These are phyloP conservation scores for Gastrophysa polygoni DNA, from an alignment of 2,888 invertebrate species.

Conservation along the genomic window DNA sequence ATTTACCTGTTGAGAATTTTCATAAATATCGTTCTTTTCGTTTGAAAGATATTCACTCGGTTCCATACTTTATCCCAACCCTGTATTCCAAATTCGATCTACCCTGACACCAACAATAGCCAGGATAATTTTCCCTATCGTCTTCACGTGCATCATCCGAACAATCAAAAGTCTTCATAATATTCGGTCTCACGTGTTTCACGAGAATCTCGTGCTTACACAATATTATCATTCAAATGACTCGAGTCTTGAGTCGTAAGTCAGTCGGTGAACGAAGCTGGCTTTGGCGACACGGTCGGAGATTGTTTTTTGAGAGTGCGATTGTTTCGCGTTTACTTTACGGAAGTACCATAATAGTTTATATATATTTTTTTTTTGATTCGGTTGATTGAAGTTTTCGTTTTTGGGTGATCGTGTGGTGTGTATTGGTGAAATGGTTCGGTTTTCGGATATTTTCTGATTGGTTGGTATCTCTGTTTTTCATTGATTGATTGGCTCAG, in stretches of 20 bases:
- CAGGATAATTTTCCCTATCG: too few species aligned
- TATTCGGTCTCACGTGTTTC: conserved; percentile 13
- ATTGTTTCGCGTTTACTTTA: conserved; percentile 15
- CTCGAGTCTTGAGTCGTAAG: conserved; percentile 16
- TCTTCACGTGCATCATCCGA: too few species aligned
- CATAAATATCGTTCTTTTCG: too few species aligned
- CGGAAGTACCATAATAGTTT: too few species aligned
- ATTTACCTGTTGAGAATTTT: too few species aligned
- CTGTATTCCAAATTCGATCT: too few species aligned
- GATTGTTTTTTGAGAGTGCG: conserved; percentile 17
- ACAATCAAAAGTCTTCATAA: background rate
- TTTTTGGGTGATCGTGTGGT: background rate
- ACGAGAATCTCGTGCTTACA: background rate
- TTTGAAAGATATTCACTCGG: too few species aligned
- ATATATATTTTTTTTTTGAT: too few species aligned
- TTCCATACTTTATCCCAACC: too few species aligned
- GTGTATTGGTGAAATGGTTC: background rate
- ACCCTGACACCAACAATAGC: too few species aligned
- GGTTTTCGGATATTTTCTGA: background rate
- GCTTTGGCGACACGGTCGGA: conserved; percentile 23
- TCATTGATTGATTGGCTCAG: background rate
- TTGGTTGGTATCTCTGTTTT: background rate
- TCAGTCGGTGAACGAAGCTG: conserved; percentile 29
- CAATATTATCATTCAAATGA: conserved; percentile 15
- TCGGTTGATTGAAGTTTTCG: background rate